A percentile compares a stretch with the other conserved stretches of the same genome.
phyloP scores from a whole-genome alignment of 2,797 vertebrate species.

The Pelochelys cantorii region DNA sequence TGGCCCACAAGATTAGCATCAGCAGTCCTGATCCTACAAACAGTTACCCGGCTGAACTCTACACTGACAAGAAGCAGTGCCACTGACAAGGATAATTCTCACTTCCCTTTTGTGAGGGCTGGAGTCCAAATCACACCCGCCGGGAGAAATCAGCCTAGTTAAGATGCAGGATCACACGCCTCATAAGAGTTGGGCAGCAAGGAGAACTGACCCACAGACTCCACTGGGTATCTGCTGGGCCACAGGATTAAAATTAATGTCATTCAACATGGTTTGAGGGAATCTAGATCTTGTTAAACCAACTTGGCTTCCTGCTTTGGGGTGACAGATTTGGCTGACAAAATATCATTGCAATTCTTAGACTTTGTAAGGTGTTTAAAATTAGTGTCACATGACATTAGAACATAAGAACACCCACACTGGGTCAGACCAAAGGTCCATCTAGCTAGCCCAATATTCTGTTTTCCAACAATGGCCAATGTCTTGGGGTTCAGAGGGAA shows the following conservation, averaged over 20 bases:
- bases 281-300: not conserved
- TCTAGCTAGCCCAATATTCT: no score
- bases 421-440: no score
- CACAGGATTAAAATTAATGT: not conserved
- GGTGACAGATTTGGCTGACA: not conserved
- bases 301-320: not conserved
- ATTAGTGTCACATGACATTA: not conserved
- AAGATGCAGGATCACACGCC: not conserved
- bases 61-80: not conserved
- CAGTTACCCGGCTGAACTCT: not conserved
- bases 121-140: not conserved
- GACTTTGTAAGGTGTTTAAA: not conserved
- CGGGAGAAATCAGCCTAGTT: not conserved
- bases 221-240: not conserved
- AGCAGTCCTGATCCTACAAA: not conserved
- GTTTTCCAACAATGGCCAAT: no score
- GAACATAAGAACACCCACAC: no score
- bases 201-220: not conserved
- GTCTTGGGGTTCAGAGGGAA: no score
- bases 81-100: not conserved
- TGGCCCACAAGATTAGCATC: not conserved
- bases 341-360: not conserved
- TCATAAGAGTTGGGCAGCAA: not conserved
- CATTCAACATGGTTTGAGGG: not conserved
- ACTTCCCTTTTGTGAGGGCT: not conserved